Percentiles rank a stretch among this genome's conserved stretches.
phyloP scores from a whole-genome alignment of 1,140 invertebrate genomes.

The Euschistus heros region DNA sequence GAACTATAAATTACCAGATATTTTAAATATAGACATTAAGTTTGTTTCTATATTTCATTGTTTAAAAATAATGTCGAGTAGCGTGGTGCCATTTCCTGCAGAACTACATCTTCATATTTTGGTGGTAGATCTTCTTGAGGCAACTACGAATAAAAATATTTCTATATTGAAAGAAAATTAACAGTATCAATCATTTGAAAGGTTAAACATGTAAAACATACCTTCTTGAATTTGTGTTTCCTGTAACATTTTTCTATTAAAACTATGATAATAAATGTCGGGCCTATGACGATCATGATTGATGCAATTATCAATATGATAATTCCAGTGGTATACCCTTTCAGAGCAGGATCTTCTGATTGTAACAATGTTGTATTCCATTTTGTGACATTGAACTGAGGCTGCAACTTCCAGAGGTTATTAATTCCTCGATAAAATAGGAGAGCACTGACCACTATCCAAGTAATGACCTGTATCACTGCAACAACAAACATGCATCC shows the following conservation, averaged over 20 bases:
- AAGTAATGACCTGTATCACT: not conserved
- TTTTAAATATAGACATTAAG: not conserved
- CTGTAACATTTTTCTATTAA: constrained; percentile 3
- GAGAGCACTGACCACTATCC: not conserved
- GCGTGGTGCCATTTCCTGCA: constrained; percentile 5
- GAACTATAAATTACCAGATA: not conserved
- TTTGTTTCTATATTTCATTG: not conserved
- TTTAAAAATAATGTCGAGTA: constrained; percentile 4
- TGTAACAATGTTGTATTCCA: not conserved
- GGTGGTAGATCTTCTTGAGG: not conserved
- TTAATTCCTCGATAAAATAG: constrained; percentile 1
- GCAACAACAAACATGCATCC: constrained; percentile 1
- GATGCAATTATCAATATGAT: not conserved
- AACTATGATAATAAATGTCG: not conserved
- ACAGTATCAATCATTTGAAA: not conserved
- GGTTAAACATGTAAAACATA: not conserved
- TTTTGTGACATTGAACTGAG: not conserved
- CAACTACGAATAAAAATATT: not conserved
- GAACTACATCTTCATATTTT: constrained; percentile 12
- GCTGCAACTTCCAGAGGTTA: not conserved
- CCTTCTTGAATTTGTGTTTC: constrained; percentile 1
- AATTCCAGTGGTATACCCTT: constrained; percentile 4
- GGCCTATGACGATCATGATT: constrained; percentile 3
- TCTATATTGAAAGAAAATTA: not conserved
- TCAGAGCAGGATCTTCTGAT: not conserved